Base-by-base conservation (phyloP, 2,888 invertebrate genomes). In the Aleiodes leptofemur region DNA sequence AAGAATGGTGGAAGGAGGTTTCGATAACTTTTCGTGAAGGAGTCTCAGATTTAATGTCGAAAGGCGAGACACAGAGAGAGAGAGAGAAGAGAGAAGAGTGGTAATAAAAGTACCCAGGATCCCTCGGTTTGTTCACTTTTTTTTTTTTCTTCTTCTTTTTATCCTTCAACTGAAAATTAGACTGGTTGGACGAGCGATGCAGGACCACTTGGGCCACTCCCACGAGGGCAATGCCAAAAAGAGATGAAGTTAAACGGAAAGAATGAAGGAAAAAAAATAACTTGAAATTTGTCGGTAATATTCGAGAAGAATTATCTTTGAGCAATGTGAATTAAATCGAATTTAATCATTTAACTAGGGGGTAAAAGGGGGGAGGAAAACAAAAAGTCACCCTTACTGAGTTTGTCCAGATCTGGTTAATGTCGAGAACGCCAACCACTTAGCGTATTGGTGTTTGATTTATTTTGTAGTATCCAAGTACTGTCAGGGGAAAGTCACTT, bases 391-490 rank as follows among this genome's bases (percentile, higher is more conserved):
- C 72, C 76, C 76, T 55, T 0, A 16, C 16, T 14, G 7, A 14
- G 68, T 72, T 79, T 23, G 23, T 23, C 23, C 23, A 81, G 83
- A 84, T 88, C 89, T 89, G 89, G 85, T 89, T 87, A 89, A 84
- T 84, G 87, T 89, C 89, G 86, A 82, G 83, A 85, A 82, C 43
- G 9, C 38, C 86, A 85, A 89, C 88, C 89, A 89, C 89, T 89
- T 89, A 89, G 86, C 88, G 87, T 89, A 89, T 89, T 89, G 87
- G 86, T 87, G 87, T 88, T 89, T 89, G 89, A 89, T 89, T 89
- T 89, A 89, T 89, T 86, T 85, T 81, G 84, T 82, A 83, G 82
- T 79, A 84, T 83, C 84, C 84, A 87, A 87, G 84, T 82, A 82
- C 83, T 84, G 85, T 83, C 85, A 83, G 83, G 87, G 87, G 87